Percentiles rank a stretch among this genome's conserved stretches.
These are phyloP conservation scores for Mohoua ochrocephala DNA, from an alignment of 2,113 vertebrate genomes.

Conservation along the genomic window DNA sequence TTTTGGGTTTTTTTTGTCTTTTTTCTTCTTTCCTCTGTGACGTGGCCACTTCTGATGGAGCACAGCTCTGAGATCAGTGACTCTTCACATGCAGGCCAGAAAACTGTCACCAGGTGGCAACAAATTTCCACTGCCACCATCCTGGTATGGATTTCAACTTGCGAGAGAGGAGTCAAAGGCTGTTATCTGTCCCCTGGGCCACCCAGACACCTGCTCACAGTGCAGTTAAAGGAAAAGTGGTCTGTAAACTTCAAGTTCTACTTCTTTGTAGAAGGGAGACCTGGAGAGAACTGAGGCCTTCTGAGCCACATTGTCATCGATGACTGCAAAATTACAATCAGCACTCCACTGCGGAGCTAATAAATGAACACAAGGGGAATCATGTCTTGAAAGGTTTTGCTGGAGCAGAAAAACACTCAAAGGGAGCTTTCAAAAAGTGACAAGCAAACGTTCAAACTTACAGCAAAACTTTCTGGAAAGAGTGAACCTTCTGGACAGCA, in stretches of 20 bases:
- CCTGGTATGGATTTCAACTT: not conserved
- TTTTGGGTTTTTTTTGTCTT: accelerated
- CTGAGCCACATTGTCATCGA: not conserved
- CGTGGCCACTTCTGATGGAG: not conserved
- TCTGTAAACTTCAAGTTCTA: not conserved
- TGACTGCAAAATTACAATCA: not conserved
- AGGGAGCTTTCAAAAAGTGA: not conserved
- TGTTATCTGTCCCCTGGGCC: not conserved
- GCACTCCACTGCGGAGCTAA: accelerated
- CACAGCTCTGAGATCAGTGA: not conserved
- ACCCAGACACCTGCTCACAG: not conserved
- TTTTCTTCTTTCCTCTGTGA: not conserved
- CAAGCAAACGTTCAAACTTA: conserved; percentile 32
- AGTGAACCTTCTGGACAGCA: conserved; percentile 61
- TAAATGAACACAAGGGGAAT: not conserved
- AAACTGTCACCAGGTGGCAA: not conserved
- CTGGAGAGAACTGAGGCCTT: not conserved
- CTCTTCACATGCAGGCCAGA: not conserved
- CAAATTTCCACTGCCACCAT: not conserved
- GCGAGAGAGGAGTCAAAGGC: not conserved
- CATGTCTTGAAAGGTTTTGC: not conserved
- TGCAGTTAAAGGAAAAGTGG: not conserved
- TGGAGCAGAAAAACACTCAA: not conserved
- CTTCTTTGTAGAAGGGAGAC: not conserved
- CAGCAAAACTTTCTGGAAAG: conserved; percentile 71